Conservation (phyloP, 2,113 vertebrate species). For the Neolamprologus falcicula region DNA sequence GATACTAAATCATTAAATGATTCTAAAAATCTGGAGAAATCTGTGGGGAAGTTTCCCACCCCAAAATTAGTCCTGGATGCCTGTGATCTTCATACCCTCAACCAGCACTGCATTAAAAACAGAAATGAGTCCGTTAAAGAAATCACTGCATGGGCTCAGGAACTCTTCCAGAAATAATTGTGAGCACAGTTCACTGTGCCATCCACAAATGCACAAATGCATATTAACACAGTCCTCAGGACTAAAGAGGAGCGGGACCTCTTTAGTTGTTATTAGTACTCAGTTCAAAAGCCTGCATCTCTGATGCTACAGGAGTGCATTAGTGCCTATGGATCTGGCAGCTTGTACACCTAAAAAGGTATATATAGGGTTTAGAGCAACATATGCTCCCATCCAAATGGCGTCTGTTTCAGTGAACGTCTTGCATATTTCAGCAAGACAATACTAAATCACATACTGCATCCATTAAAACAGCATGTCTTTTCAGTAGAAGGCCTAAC, state of each 20-base stretch:
- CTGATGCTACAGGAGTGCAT: neutral
- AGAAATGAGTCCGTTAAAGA: neutral
- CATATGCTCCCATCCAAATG: neutral
- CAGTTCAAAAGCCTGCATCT: neutral
- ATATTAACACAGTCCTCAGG: neutral
- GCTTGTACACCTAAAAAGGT: neutral
- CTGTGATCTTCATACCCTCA: neutral
- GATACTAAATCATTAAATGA: neutral
- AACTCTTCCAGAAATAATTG: neutral
- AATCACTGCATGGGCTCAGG: neutral
- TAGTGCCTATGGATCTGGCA: neutral
- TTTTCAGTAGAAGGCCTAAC: neutral
- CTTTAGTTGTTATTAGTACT: neutral
- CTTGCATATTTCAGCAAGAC: neutral
- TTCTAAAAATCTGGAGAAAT: neutral
- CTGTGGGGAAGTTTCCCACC: neutral
- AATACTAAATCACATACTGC: neutral
- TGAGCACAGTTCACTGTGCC: neutral
- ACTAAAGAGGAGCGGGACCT: neutral
- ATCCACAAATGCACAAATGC: neutral
- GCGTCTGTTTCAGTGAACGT: neutral
- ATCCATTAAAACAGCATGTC: neutral
- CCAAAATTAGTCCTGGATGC: neutral
- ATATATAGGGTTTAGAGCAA: neutral
- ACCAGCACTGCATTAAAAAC: neutral